Base-by-base conservation (phyloP, 1,140 invertebrate genomes). In the Philaenus spumarius region DNA sequence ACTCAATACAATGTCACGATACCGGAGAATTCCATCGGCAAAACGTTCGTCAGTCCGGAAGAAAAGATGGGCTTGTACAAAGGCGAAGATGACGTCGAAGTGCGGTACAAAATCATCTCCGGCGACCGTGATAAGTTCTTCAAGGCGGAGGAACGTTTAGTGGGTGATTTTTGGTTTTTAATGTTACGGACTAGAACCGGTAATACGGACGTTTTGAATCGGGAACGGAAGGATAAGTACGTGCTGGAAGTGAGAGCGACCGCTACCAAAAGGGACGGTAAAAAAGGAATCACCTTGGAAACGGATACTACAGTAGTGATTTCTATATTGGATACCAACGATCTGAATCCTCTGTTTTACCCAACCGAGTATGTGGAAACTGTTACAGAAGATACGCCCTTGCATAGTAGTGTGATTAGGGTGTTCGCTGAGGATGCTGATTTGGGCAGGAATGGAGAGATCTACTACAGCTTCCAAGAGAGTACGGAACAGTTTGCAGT, bases 141-240 rank as follows among this genome's bases (percentile, higher is more conserved):
- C 76, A 95, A 94, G 71, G 90, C 90, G 0, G 93, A 96, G 70
- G 85, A 91, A 52, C 77, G 83, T 14, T 73, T 83, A 24, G 86
- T 97, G 11, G 94, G 93, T 19, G 90, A 97, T 75, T 97, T 96
- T 78, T 93, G 87, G 73, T 98, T 97, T 71, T 78, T 97, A 20
- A 77, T 87, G 26, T 83, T 97, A 55, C 78, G 93, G 63, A 95
- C 90, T 58, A 81, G 89, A 67, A 92, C 90, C 23, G 88, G 85
- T 43, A 89, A 90, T 69, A 79, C 85, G 23, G 85, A 86, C 62
- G 88, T 92, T 52, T 75, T 97, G 34, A 97, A 98, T 74, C 80
- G 95, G 24, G 95, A 98, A 72, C 82, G 91, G 50, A 85, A 86
- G 59, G 89, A 93, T 65, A 78, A 79, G 45, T 97, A 95, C 73